phyloP scores from a whole-genome alignment of 2,888 invertebrate species.

The Nemoura dubitans region DNA sequence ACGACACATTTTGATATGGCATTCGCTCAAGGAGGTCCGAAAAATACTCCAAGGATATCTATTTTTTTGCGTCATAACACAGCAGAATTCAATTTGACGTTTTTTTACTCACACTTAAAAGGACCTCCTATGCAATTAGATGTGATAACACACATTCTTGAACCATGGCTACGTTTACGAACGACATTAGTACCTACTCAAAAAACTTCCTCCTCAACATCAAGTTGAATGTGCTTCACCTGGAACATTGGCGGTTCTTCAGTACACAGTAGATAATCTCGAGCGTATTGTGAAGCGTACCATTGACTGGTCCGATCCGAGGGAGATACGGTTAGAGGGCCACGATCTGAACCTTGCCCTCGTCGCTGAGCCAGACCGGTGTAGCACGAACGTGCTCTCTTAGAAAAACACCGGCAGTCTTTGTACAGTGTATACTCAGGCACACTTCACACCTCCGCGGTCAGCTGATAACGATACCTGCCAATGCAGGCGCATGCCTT shows the following conservation, averaged over 20 bases:
- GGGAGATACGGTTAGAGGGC: neutral
- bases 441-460: neutral
- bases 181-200: neutral
- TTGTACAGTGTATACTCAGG: neutral
- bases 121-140: neutral
- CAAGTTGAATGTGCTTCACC: neutral
- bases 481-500: neutral
- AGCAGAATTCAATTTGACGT: neutral
- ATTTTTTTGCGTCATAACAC: neutral
- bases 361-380: neutral
- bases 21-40: neutral
- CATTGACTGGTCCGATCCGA: neutral
- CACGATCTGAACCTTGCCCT: neutral
- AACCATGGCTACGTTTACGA: neutral
- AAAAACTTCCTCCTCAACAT: neutral
- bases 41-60: neutral
- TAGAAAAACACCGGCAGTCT: neutral
- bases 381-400: neutral
- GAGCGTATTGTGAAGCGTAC: neutral
- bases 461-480: neutral
- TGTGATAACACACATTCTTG: neutral
- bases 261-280: neutral
- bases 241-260: neutral
- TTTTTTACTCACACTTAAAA: neutral
- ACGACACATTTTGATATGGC: neutral